phyloP scores from a whole-genome alignment of 1,140 invertebrate genomes.

The Metaphire vulgaris region DNA sequence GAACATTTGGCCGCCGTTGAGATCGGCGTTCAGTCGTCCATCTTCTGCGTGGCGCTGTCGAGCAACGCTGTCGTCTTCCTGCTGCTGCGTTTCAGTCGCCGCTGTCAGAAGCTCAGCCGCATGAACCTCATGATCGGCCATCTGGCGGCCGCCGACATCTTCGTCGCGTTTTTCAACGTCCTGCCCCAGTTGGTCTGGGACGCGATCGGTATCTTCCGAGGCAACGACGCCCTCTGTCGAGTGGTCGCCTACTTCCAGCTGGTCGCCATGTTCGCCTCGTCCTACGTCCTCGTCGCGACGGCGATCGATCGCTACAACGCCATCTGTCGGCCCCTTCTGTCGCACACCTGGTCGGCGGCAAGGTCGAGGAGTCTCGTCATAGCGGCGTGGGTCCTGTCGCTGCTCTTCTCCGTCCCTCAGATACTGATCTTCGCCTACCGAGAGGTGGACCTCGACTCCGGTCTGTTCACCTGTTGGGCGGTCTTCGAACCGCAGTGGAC shows the following conservation, averaged over 20 bases:
- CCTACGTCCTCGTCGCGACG: conserved; percentile 86
- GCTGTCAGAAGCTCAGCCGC: conserved; percentile 58
- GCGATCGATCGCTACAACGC: conserved; percentile 91
- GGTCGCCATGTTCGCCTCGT: conserved; percentile 85
- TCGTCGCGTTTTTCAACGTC: conserved; percentile 65
- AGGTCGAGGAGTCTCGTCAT: conserved; percentile 50
- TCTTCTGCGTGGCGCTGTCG: conserved; percentile 61
- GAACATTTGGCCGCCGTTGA: conserved; percentile 58
- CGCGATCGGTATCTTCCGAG: conserved; percentile 60
- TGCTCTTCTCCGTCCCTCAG: conserved; percentile 61
- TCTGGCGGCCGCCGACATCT: conserved; percentile 64
- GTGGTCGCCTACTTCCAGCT: conserved; percentile 61
- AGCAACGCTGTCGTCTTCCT: conserved; percentile 62
- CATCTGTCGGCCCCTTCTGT: conserved; percentile 61
- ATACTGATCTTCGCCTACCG: conserved; percentile 39
- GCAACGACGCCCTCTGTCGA: conserved; percentile 59
- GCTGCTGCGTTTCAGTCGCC: conserved; percentile 42
- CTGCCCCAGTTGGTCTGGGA: conserved; percentile 69
- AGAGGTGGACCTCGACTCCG: conserved; percentile 49
- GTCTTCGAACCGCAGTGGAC: conserved; percentile 58
- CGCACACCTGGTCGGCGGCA: conserved; percentile 38
- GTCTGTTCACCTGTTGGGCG: conserved; percentile 60
- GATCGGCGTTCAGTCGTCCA: conserved; percentile 59
- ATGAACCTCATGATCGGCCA: conserved; percentile 71
- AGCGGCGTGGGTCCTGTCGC: conserved; percentile 58